Conservation (phyloP, 2,797 vertebrate species). For the Serranus cabrilla region DNA sequence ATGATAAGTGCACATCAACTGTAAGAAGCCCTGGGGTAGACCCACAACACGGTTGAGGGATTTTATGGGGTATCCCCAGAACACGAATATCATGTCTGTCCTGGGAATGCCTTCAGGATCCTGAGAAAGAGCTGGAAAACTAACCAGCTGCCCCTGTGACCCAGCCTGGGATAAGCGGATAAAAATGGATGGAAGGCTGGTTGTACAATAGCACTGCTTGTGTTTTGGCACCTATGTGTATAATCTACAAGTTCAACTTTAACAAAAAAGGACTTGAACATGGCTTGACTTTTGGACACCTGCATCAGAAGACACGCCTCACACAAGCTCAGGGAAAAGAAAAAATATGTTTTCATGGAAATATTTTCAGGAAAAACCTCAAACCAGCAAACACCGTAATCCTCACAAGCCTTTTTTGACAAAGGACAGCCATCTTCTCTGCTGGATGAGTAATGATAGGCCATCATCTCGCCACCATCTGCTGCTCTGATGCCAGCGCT, state of each 20-base stretch:
- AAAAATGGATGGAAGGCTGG: no score
- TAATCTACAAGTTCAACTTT: not conserved
- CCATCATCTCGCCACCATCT: conserved; percentile 75
- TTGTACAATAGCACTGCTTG: not conserved
- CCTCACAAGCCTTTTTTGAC: conserved; percentile 20
- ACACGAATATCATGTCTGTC: no score
- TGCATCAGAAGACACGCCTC: not conserved
- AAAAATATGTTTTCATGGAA: not conserved
- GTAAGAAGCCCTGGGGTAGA: no score
- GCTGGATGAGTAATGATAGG: conserved; percentile 69
- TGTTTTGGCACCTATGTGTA: not conserved
- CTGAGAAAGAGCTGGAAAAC: no score
- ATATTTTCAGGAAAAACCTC: conserved; percentile 2
- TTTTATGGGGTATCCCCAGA: no score
- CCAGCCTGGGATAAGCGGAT: no score
- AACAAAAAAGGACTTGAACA: not conserved
- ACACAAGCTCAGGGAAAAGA: not conserved
- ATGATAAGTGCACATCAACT: no score
- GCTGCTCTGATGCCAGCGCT: conserved; percentile 68
- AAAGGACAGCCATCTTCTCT: conserved; percentile 52
- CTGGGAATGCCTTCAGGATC: no score
- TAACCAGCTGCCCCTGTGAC: no score
- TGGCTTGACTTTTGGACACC: conserved; percentile 2
- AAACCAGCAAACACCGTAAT: conserved; percentile 27
- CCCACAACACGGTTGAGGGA: no score